Conservation (phyloP, 1,140 invertebrate genomes). For the Tetraneura akinire region DNA sequence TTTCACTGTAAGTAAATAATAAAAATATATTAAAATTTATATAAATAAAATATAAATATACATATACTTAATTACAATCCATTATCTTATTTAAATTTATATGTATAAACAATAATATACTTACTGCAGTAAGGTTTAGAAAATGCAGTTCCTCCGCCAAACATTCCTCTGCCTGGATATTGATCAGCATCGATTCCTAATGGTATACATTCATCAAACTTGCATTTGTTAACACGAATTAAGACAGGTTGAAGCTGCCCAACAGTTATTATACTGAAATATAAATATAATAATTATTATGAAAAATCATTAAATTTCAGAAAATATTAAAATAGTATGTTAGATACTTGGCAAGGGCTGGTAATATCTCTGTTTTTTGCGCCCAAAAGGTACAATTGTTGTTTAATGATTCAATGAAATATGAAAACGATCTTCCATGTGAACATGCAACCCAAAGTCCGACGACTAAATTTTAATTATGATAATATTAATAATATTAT, state of each 20-base stretch:
- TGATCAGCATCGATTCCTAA: conserved; percentile 51
- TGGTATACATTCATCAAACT: conserved; percentile 52
- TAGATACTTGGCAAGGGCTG: conserved; percentile 7
- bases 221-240: conserved; percentile 47
- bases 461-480: conserved; percentile 52
- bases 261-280: conserved; percentile 48
- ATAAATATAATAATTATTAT: conserved; percentile 12
- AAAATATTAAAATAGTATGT: not conserved
- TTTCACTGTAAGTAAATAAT: not conserved
- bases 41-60: too few species aligned
- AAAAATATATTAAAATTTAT: not conserved
- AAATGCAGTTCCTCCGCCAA: conserved; percentile 47
- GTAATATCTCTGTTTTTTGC: conserved; percentile 31
- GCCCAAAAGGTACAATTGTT: conserved; percentile 57
- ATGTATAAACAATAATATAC: too few species aligned
- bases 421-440: conserved; percentile 70
- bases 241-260: conserved; percentile 43
- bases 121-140: conserved; percentile 54
- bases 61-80: too few species aligned
- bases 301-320: not conserved
- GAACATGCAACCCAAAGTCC: conserved; percentile 67
- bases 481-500: not conserved
- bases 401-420: conserved; percentile 70
- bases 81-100: too few species aligned
- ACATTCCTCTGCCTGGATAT: conserved; percentile 53